Base-by-base conservation (phyloP, 1,140 invertebrate species). In the Cotesia typhae region DNA sequence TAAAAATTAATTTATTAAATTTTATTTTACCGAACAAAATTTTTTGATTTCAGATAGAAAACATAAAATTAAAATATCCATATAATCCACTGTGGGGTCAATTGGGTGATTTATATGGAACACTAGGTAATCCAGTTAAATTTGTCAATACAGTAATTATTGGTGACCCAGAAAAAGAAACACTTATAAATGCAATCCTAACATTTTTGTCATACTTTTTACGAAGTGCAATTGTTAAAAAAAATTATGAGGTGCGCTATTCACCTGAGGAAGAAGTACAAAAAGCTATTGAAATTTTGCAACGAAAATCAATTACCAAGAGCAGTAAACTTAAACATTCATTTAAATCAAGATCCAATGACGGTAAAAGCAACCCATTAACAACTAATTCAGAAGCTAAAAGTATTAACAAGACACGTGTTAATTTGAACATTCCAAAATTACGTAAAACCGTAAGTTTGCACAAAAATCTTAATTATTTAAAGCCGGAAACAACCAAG, bases 41-140 rank as follows among this genome's bases (percentile, higher is more conserved):
- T 72, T 71, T 7, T 67, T 74, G 73, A 71, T 82, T 83, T 10
- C 69, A 88, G 89, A 85, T 91, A 69, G 81, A 88, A 9, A 82
- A 80, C 63, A 71, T 83, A 52, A 79, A 79, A 20, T 78, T 77
- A 37, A 81, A 78, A 68, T 87, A 85, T 76, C 89, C 91, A 0
- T 93, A 91, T 78, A 96, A 96, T 87, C 94, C 94, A 0, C 80
- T 96, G 0, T 96, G 95, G 95, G 93, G 93, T 0, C 95, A 96
- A 80, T 82, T 96, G 70, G 91, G 91, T 35, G 94, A 97, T 83
- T 84, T 96, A 6, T 94, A 94, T 80, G 95, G 95, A 12, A 92
- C 92, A 67, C 88, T 96, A 28, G 94, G 94, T 1, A 90, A 90
- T 80, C 94, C 95, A 3, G 85, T 90, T 0, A 92, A 92, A 83